These are phyloP conservation scores for Pseudomyrmex cubaensis DNA, from an alignment of 1,140 invertebrate species.

Conservation along the genomic window DNA sequence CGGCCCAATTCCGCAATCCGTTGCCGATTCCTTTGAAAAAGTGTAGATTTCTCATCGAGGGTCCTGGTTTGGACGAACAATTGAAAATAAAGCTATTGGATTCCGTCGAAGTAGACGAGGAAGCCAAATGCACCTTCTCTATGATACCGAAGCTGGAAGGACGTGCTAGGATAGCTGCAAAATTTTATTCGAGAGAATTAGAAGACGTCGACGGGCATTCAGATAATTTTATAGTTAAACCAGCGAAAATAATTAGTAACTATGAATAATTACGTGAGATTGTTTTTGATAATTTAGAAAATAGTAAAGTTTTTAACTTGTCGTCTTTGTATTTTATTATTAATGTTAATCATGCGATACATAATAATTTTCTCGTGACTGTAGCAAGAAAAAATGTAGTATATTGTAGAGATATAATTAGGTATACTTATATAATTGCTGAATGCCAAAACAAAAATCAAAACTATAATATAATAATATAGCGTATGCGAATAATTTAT, in stretches of 20 bases:
- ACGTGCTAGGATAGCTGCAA: constrained; percentile 91
- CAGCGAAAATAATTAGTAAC: constrained; percentile 8
- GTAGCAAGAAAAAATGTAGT: not conserved
- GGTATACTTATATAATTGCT: not conserved
- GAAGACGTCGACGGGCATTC: constrained; percentile 93
- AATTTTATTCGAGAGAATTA: constrained; percentile 93
- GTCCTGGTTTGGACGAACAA: constrained; percentile 90
- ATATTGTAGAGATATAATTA: not conserved
- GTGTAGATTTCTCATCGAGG: constrained; percentile 92
- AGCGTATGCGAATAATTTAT: not conserved
- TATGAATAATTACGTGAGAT: constrained; percentile 34
- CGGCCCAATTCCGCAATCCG: constrained; percentile 92
- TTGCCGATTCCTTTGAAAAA: constrained; percentile 91
- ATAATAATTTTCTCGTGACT: constrained; percentile 36
- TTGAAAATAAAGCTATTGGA: constrained; percentile 89
- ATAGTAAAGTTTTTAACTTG: not conserved
- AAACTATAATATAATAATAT: not conserved
- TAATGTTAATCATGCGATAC: not conserved
- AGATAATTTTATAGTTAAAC: constrained; percentile 86
- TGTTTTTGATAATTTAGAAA: constrained; percentile 5
- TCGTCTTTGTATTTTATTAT: not conserved
- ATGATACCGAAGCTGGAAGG: constrained; percentile 90
- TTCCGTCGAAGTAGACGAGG: constrained; percentile 87
- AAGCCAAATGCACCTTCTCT: constrained; percentile 89
- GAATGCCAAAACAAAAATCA: constrained; percentile 1